Conservation (phyloP, 2,888 invertebrate species). For the Priocnemis perturbator region DNA sequence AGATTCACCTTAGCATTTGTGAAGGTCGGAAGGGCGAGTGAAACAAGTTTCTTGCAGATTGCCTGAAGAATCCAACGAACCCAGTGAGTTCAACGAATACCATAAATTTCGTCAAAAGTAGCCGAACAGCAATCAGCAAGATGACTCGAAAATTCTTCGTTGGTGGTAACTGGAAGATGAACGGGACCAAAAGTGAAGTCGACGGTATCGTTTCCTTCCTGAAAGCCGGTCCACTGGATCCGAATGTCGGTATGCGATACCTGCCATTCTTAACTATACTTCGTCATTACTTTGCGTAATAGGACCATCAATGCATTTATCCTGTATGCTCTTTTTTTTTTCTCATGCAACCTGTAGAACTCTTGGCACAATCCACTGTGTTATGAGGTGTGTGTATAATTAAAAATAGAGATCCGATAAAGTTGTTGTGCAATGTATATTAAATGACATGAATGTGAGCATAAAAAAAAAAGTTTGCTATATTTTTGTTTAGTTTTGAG, state of each 20-base stretch:
- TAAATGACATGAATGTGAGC: too few species aligned
- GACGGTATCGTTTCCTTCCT: constrained; percentile 88
- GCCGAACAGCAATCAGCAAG: background rate
- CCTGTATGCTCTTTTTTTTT: too few species aligned
- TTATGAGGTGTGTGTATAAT: too few species aligned
- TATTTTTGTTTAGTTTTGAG: background rate
- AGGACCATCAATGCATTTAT: too few species aligned
- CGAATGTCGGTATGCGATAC: constrained; percentile 85
- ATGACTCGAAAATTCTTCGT: constrained; percentile 96
- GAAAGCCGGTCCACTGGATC: constrained; percentile 85
- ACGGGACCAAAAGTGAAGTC: constrained; percentile 91
- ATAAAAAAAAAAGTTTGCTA: background rate
- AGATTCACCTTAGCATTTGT: constrained; percentile 46
- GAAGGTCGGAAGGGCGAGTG: constrained; percentile 49
- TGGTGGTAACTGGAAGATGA: constrained; percentile 99
- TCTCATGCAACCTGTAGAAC: too few species aligned
- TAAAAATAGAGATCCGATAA: too few species aligned
- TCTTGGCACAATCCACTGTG: too few species aligned
- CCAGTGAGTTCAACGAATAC: too few species aligned
- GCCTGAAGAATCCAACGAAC: too few species aligned
- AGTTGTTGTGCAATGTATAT: too few species aligned
- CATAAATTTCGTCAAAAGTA: background rate
- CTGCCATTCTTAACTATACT: background rate
- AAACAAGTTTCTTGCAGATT: background rate
- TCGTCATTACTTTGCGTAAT: background rate